Evolutionary conservation across 2,888 invertebrate species (phyloP).

Genomic region (Gymnoscelis rufifasciata): DNA sequence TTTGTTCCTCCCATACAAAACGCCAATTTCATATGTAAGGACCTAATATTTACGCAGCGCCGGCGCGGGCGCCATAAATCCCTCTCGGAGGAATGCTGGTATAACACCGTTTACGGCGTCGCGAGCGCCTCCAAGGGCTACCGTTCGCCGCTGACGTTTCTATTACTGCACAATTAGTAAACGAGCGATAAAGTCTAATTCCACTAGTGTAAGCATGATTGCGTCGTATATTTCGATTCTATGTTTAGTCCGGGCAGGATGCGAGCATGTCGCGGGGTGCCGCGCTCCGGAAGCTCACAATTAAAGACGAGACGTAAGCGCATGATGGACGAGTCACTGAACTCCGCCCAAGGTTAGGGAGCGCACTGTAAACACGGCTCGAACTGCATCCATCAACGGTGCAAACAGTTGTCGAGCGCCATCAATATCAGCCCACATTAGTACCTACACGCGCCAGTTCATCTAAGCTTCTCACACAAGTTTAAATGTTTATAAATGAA

Average conservation of each 20-base stretch:
- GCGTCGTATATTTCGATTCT: conserved; percentile 25
- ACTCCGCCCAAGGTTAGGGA: conserved; percentile 63
- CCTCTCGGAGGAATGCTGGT: conserved; percentile 57
- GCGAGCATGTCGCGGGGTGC: conserved; percentile 51
- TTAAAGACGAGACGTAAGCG: conserved; percentile 51
- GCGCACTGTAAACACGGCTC: conserved; percentile 52
- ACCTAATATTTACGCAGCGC: conserved; percentile 77
- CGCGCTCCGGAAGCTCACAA: conserved; percentile 64
- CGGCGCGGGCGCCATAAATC: conserved; percentile 70
- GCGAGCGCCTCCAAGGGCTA: conserved; percentile 31
- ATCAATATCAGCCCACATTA: conserved; percentile 26
- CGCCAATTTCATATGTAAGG: no score
- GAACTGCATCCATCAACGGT: conserved; percentile 60
- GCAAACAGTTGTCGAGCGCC: conserved; percentile 47
- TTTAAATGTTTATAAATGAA: conserved; percentile 11
- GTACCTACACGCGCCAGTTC: not conserved
- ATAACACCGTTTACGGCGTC: conserved; percentile 61
- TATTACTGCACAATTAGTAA: conserved; percentile 56
- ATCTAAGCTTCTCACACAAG: conserved; percentile 3
- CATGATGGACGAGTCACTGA: conserved; percentile 58
- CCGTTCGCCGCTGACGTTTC: conserved; percentile 38
- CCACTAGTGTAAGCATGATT: conserved; percentile 32
- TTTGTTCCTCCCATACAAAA: no score
- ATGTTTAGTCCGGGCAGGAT: conserved; percentile 45
- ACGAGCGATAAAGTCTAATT: conserved; percentile 49